Evolutionary conservation across 2,113 vertebrate species (phyloP), one percentile per base, ranked within the genome.

Genomic region (Pseudorasbora parva): DNA sequence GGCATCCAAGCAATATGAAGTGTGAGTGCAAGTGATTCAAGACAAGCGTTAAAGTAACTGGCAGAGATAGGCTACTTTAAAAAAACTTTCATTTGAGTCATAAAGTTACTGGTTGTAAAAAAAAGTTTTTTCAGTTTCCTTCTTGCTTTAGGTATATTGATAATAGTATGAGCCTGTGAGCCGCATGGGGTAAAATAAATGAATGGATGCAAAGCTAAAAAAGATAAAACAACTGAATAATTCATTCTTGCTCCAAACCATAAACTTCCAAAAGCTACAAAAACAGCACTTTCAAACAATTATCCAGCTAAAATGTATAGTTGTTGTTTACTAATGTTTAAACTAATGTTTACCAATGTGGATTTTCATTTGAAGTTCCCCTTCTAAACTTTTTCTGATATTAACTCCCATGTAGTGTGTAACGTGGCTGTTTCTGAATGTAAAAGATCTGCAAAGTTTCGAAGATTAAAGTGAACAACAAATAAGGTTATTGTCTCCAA

Each of bases 241-340:
- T 37, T 57, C n/a, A 57, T 33, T 10, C 51, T 76, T 76, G 74
- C 74, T 56, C 74, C 27, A 37, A 76, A 57, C 74, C 49, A 57
- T n/a, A 57, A 5, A 37, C 47, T 76, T 37, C 27, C 27, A 56
- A 37, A n/a, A 57, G 30, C 30, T 12, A n/a, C 74, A 57, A 45
- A 59, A 60, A 60, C 57, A 25, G 10, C 57, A 23, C n/a, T 71
- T 71, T 45, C 21, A n/a, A 5, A 11, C 68, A 45, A 47, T 47
- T 45, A 72, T 9, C 9, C 80, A 85, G 72, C 79, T 86, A 76
- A 86, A 23, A 54, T 73, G 37, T 64, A 17, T 64, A 17, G 8
- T 33, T 59, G 54, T 59, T 37, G 6, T 54, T 21, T 54, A 21
- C 17, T 54, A 8, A 21, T 21, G 6, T 54, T 54, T 21, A 54